Base-by-base conservation (phyloP, 2,113 vertebrate genomes). In the Sapayoa aenigma region DNA sequence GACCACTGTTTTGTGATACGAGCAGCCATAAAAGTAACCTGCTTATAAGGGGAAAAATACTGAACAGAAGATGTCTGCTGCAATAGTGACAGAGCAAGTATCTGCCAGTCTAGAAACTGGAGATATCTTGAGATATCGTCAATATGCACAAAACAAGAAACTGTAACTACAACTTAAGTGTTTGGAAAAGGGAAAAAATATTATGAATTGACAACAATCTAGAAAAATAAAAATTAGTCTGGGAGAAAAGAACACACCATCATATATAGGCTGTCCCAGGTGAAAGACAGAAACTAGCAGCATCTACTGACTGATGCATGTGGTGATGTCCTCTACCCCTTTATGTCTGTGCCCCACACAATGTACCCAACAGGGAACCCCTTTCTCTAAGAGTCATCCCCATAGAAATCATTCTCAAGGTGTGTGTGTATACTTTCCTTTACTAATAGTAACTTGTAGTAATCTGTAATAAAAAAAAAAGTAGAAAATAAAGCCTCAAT, bases 401-500 rank as follows among this genome's bases (percentile, higher is more conserved):
- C 12, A 14, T 12, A 31, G 3, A 19, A 87, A 20, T 49, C 9
- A 39, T 39, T 25, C 44, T 44, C 12, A 33, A 16, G 4, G 8
- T 44, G 6, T 39, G 12, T 24, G 58, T 59, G 44, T 5, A 44
- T 42, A 66, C 9, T n/a, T 52, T 52, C 3, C 37, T 71, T 62
- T 67, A 53, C 22, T 84, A 76, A 58, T 4, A 55, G 27, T 25
- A 91, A 42, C 41, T 31, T 72, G 37, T 25, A 82, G 9, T 39
- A 41, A 86, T 27, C 14, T 44, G 37, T 49, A 63, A 63, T 21
- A 9, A 62, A 56, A 52, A 52, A 27, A 41, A n/a, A 65, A 21
- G 15, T 12, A 71, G 53, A 49, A 52, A 74, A 55, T 42, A 35
- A 47, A 47, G 12, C 5, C 19, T 23, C 23, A 0, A 0, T 16